Base-by-base conservation (phyloP, 1,140 invertebrate species). In the Venturia canescens region DNA sequence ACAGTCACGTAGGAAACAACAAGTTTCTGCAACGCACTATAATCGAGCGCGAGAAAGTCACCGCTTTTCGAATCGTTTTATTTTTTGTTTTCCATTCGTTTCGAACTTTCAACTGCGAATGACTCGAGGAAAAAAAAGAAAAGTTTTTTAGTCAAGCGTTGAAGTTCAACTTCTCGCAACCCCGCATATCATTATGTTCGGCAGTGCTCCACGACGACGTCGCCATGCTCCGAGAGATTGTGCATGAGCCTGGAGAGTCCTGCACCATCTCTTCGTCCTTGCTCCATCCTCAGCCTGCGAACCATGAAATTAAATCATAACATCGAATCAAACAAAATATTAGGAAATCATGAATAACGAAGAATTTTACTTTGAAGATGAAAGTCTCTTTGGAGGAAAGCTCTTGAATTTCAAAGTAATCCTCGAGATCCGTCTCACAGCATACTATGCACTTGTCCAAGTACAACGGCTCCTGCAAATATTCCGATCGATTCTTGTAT, bases 401-500 rank as follows among this genome's bases (percentile, higher is more conserved):
- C 92, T 99, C 98, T 91, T 98, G 97, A 84, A 99, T 94, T 94
- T 99, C 98, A 91, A 99, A 98, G 89, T 97, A 98, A 90, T 98
- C 97, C 89, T 97, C 96, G 87, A 95, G 95, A 87, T 98, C 97
- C 70, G 95, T 94, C 87, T 98, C 97, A 83, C 95, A 95, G 84
- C 96, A 97, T 57, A 98, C 96, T 80, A 98, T 96, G 91, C 97
- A 98, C 86, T 96, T 95, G 89, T 98, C 97, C 83, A 98, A 92
- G 91, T 96, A 96, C 74, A 98, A 93, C 34, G 97, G 97, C 88
- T 98, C 97, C 94, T 95, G 84, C 63, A 89, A 88, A 78, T 60
- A 80, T 67, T 60, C 38, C n/a, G 79, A 63, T 13, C 71, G 48
- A 80, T 66, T 66, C 71, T 53, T 79, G n/a, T 26, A 50, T 75